Percentiles rank a stretch among this genome's conserved stretches.
Evolutionary conservation across 2,113 vertebrate species (phyloP).

Genomic region (Taxidea taxus): DNA sequence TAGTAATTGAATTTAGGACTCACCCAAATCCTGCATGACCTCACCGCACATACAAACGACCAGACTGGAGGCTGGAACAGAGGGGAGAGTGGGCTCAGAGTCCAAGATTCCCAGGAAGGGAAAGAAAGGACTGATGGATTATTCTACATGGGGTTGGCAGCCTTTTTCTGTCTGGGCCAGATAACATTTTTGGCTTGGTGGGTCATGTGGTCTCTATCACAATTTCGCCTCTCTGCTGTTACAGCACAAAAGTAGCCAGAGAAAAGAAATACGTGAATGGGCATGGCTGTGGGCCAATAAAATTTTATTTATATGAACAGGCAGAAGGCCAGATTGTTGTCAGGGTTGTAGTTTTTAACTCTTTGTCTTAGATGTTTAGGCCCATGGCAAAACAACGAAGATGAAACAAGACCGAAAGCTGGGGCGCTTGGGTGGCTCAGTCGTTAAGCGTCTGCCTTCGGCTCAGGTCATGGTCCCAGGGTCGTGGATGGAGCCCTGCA

Average conservation of each 20-base stretch:
- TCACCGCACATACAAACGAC: not conserved
- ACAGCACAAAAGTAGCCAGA: not conserved
- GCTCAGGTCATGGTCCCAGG: too few species aligned
- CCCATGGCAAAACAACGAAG: not conserved
- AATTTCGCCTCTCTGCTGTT: fast-evolving
- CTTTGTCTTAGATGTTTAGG: not conserved
- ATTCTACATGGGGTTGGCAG: not conserved
- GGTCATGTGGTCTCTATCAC: not conserved
- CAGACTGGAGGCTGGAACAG: not conserved
- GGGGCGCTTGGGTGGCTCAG: too few species aligned
- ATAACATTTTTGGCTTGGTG: not conserved
- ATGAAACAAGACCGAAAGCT: not conserved
- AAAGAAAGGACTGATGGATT: not conserved
- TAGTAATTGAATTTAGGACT: not conserved
- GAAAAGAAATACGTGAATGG: not conserved
- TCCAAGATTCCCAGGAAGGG: not conserved
- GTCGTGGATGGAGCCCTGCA: too few species aligned
- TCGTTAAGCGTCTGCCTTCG: too few species aligned
- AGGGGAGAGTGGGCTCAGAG: not conserved
- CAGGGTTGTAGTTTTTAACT: not conserved
- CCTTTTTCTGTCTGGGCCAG: not conserved
- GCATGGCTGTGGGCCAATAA: not conserved
- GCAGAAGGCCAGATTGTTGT: not conserved
- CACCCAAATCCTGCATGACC: not conserved
- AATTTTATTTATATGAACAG: not conserved